Base-by-base conservation (phyloP, 2,113 vertebrate genomes). In the Emydocephalus ijimae region DNA sequence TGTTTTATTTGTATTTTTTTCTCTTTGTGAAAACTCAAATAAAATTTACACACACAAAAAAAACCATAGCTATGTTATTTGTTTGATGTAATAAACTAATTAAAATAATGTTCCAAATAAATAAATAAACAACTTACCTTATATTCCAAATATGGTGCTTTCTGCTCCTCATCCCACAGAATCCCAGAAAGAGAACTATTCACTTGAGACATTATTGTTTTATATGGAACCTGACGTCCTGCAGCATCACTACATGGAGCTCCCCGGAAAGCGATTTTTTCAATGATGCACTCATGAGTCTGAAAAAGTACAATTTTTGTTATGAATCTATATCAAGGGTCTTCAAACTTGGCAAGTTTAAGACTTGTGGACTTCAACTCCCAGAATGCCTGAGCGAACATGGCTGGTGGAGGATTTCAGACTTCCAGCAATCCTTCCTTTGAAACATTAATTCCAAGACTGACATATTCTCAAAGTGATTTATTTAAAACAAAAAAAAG, bases 241-340 rank as follows among this genome's bases (percentile, higher is more conserved):
- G 98, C 98, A 21, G 98, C 99, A 74, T 99, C 99, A 2, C 99
- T 99, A 95, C 99, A 99, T 5, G 99, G 98, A 88, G 98, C 98
- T 6, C 99, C 99, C 55, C 98, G 98, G 95, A 99, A 99, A 92
- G 99, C 97, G 34, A 99, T 97, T 95, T 98, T 95, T 39, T 96
- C 90, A 95, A 99, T 97, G 39, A 95, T 97, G 91, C 99, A 99
- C 24, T 97, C 45, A 0, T 98, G 98, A 90, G 97, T 97, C 99
- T 99, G 94, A 45, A 86, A 45, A 85, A 87, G 91, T 8, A 1
- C 91, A 43, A 43, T 87, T 91, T 43, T 54, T 2, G 11, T 93
- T 92, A 91, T 7, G 87, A 1, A 86, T 6, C 61, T 55, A 21
- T 34, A 90, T 0, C 48, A 50, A 50, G 48, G 48, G 48, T 50